Conservation (phyloP, 1,140 invertebrate species). For the Anagrus nilaparvatae region DNA sequence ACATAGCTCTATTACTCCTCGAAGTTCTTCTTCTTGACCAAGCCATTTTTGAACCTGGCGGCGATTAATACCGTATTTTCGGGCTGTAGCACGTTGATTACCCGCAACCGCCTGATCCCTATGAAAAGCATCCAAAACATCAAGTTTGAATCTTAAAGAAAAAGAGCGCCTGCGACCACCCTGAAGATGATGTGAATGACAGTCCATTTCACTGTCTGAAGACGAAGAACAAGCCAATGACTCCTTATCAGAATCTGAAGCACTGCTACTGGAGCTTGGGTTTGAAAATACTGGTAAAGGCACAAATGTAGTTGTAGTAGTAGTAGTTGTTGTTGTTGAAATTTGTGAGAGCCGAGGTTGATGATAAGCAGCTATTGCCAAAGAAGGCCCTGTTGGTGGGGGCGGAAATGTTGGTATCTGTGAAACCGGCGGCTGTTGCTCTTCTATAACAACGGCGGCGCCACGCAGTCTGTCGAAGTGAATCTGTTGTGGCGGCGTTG, state of each 20-base stretch:
- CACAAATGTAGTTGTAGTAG: neutral
- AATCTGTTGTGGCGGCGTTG: constrained; percentile 16
- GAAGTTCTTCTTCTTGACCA: constrained; percentile 43
- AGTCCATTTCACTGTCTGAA: constrained; percentile 35
- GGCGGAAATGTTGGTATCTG: constrained; percentile 27
- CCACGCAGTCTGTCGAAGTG: constrained; percentile 39
- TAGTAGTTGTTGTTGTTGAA: neutral
- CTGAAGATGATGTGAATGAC: constrained; percentile 13
- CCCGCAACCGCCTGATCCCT: constrained; percentile 43
- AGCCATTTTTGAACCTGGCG: constrained; percentile 57
- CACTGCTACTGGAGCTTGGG: constrained; percentile 29
- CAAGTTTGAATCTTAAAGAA: constrained; percentile 42
- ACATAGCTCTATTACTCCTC: constrained; percentile 33
- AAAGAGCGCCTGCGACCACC: constrained; percentile 40
- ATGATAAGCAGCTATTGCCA: too few species aligned
- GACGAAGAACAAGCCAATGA: constrained; percentile 20
- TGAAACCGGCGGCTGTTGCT: constrained; percentile 18
- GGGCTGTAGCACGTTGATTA: constrained; percentile 51
- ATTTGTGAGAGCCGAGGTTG: too few species aligned
- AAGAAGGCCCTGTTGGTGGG: constrained; percentile 19
- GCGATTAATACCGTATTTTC: constrained; percentile 51
- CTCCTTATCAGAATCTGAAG: too few species aligned
- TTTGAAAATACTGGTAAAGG: neutral
- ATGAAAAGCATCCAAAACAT: constrained; percentile 45
- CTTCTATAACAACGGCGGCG: constrained; percentile 28